Evolutionary conservation across 2,797 vertebrate genomes (phyloP).

Genomic region (Trachops cirrhosus): DNA sequence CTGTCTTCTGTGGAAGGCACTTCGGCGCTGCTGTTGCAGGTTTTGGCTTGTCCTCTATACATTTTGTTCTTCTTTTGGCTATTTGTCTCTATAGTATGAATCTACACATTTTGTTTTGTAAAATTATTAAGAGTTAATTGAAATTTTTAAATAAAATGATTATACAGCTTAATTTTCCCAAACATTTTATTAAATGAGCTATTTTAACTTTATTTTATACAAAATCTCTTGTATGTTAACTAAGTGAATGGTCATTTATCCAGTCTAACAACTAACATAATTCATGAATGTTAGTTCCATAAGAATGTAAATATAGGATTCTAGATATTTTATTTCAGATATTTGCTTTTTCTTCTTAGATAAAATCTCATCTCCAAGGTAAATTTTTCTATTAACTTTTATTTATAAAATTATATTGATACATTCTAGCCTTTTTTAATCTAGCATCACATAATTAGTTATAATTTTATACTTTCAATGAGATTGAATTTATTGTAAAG

Average conservation of each 20-base stretch:
- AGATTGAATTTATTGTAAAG: neutral
- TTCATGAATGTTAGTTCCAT: neutral
- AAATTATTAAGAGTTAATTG: neutral
- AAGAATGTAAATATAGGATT: neutral
- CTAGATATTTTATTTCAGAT: neutral
- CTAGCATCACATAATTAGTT: neutral
- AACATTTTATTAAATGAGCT: neutral
- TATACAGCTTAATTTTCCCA: neutral
- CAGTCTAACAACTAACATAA: neutral
- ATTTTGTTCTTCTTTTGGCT: neutral
- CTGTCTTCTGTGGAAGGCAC: neutral
- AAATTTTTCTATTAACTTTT: neutral
- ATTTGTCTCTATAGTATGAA: neutral
- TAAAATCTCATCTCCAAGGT: neutral
- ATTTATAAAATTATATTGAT: neutral
- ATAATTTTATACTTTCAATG: neutral
- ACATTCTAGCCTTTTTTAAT: neutral
- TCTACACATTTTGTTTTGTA: neutral
- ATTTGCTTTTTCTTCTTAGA: neutral
- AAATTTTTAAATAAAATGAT: slow-evolving; percentile 5
- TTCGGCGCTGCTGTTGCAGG: accelerated
- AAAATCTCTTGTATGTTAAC: neutral
- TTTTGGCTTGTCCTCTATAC: neutral
- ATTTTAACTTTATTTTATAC: neutral
- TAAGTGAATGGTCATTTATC: neutral